Conservation (phyloP, 2,113 vertebrate genomes). For the Aldabrachelys gigantea region DNA sequence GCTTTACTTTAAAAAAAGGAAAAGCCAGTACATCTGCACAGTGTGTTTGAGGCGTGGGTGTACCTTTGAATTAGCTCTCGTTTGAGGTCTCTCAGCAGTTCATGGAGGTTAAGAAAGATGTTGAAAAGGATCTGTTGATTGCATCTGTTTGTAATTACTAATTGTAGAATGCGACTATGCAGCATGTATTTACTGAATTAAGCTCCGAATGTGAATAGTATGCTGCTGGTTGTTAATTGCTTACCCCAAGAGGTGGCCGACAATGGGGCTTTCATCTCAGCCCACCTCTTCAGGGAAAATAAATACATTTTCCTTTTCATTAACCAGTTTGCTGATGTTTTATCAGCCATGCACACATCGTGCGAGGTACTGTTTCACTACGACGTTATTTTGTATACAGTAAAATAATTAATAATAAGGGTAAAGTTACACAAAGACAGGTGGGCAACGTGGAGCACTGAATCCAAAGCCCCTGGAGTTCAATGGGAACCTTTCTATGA, state of each 20-base stretch:
- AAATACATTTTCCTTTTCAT: background rate
- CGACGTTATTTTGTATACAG: background rate
- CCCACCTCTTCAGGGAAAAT: background rate
- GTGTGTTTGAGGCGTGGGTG: background rate
- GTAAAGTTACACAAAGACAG: background rate
- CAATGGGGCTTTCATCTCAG: slow-evolving; percentile 26
- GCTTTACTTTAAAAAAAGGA: background rate
- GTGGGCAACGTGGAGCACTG: background rate
- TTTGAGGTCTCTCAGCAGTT: slow-evolving; percentile 11
- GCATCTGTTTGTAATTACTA: slow-evolving; percentile 50
- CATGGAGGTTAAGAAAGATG: background rate
- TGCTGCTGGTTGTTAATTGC: slow-evolving; percentile 47
- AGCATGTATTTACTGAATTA: slow-evolving; percentile 67
- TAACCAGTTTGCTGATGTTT: slow-evolving; percentile 9
- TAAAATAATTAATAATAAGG: background rate
- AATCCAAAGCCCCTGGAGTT: background rate
- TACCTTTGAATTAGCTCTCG: slow-evolving; percentile 35
- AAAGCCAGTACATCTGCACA: background rate
- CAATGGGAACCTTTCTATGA: background rate
- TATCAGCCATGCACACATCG: background rate
- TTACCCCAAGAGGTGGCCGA: background rate
- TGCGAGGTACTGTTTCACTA: background rate
- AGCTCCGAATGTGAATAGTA: slow-evolving; percentile 4
- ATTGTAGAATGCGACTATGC: slow-evolving; percentile 18
- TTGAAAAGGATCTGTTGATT: slow-evolving; percentile 58